A percentile compares a stretch with the other conserved stretches of the same genome.
Conservation (phyloP, 2,888 invertebrate species). For the Mesorhabditis belari region DNA sequence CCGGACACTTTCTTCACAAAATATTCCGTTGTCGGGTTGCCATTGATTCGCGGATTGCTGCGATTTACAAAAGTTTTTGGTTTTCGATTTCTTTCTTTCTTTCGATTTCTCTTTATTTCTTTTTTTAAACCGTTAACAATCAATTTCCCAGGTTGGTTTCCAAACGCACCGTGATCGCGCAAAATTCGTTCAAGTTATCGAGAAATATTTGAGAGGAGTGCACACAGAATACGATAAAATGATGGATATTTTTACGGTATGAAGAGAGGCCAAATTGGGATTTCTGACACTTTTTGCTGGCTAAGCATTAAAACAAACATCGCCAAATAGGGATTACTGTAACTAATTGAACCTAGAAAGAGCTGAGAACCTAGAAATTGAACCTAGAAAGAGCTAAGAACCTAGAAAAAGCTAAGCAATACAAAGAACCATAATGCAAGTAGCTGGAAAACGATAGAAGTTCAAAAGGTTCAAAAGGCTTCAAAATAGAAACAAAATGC, state of each 20-base stretch:
- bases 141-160: constrained; percentile 42
- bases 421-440: too few species aligned
- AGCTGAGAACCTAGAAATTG: too few species aligned
- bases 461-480: too few species aligned
- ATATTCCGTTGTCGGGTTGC: constrained; percentile 54
- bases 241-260: constrained; percentile 36
- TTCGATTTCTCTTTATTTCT: neutral
- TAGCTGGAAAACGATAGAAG: too few species aligned
- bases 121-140: neutral
- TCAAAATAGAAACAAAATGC: too few species aligned
- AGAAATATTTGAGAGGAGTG: constrained; percentile 38
- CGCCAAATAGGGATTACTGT: too few species aligned
- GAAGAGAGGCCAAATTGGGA: neutral
- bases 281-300: too few species aligned
- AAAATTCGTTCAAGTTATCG: constrained; percentile 42
- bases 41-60: constrained; percentile 82
- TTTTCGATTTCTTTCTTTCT: neutral
- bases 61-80: constrained; percentile 74
- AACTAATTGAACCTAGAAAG: too few species aligned
- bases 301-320: too few species aligned
- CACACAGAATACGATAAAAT: constrained; percentile 34
- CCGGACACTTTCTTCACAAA: constrained; percentile 73
- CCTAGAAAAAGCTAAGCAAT: too few species aligned
- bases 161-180: constrained; percentile 50
- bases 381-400: too few species aligned